A percentile compares a stretch with the other conserved stretches of the same genome.
Evolutionary conservation across 2,888 invertebrate species (phyloP).

Genomic region (Metopia argyrocephala): DNA sequence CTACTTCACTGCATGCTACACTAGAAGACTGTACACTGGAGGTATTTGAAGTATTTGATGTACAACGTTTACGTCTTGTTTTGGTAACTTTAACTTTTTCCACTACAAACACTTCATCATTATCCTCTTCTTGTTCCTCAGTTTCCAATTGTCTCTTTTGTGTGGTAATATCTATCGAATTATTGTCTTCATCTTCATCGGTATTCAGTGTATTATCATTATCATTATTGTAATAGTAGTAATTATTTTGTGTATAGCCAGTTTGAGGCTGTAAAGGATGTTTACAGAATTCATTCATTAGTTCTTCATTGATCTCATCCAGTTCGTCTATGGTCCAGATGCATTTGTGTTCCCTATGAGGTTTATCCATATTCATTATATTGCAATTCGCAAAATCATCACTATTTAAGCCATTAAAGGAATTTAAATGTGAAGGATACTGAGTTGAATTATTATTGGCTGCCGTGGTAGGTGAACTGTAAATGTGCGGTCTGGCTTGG

Average conservation of each 20-base stretch:
- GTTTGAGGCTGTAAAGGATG: slow-evolving; percentile 35
- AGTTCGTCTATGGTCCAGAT: slow-evolving; percentile 77
- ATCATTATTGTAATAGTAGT: slow-evolving; percentile 29
- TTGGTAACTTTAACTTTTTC: slow-evolving; percentile 42
- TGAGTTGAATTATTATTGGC: slow-evolving; percentile 1
- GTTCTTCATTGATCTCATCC: slow-evolving; percentile 71
- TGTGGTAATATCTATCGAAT: slow-evolving; percentile 41
- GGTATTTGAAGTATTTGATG: slow-evolving; percentile 40
- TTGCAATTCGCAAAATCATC: slow-evolving; percentile 75
- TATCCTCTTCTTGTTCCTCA: slow-evolving; percentile 59
- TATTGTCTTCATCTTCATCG: slow-evolving; percentile 68
- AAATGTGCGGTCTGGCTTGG: slow-evolving; percentile 59
- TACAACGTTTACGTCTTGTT: slow-evolving; percentile 46
- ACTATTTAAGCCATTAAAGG: slow-evolving; percentile 69
- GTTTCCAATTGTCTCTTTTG: not conserved
- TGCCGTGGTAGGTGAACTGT: slow-evolving; percentile 48
- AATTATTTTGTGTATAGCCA: slow-evolving; percentile 9
- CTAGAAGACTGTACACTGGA: slow-evolving; percentile 32
- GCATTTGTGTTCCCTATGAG: slow-evolving; percentile 77
- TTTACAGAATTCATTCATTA: slow-evolving; percentile 61
- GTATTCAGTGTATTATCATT: slow-evolving; percentile 39
- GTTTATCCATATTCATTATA: slow-evolving; percentile 69
- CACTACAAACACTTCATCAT: slow-evolving; percentile 67
- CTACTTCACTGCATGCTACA: slow-evolving; percentile 37
- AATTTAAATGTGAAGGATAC: slow-evolving; percentile 52